phyloP scores from a whole-genome alignment of 2,797 vertebrate genomes.

The Bufotes viridis region DNA sequence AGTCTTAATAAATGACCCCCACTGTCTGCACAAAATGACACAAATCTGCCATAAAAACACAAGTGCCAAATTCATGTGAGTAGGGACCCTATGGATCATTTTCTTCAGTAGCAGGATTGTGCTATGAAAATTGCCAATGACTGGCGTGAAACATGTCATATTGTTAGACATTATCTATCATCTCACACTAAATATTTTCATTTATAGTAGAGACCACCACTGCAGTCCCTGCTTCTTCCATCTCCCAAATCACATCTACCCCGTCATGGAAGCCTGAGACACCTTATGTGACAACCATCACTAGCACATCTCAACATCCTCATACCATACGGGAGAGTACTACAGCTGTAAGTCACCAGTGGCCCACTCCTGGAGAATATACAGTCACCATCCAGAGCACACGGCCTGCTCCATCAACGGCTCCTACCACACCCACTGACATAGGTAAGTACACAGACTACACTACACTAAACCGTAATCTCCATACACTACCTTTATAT shows the following conservation, averaged over 20 bases:
- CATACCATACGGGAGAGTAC: neutral
- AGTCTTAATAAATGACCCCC: too few species aligned
- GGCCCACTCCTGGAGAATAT: neutral
- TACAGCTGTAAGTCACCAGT: neutral
- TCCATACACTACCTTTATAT: too few species aligned
- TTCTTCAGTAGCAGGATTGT: too few species aligned
- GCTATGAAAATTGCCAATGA: too few species aligned
- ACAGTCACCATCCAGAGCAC: neutral
- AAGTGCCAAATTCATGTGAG: too few species aligned
- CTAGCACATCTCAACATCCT: neutral
- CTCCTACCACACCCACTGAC: neutral
- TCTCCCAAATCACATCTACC: neutral
- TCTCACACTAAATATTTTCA: neutral
- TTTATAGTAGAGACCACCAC: neutral
- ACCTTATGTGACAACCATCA: neutral
- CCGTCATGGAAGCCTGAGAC: neutral
- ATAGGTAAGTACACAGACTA: neutral
- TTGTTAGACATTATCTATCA: too few species aligned
- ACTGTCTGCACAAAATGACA: too few species aligned
- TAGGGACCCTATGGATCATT: too few species aligned
- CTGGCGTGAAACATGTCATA: too few species aligned
- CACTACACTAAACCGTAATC: too few species aligned
- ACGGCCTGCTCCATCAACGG: neutral
- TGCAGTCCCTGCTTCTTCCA: neutral
- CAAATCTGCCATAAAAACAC: too few species aligned